Evolutionary conservation across 2,113 vertebrate genomes (phyloP), one percentile per base, ranked within the genome.

Genomic region (Serilophus lunatus): DNA sequence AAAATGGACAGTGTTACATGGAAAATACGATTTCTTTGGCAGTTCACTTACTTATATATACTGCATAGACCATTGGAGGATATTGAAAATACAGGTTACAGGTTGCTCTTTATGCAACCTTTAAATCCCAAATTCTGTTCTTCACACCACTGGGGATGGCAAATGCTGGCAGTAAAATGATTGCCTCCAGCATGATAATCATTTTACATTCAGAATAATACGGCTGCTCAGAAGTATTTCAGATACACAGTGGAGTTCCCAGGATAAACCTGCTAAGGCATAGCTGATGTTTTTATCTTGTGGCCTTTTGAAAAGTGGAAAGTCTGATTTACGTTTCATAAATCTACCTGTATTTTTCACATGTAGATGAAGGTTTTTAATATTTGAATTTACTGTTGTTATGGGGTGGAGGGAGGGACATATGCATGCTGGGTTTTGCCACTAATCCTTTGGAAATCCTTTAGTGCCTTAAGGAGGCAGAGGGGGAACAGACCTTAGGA

Each of bases 381-480:
- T 47, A 44, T 82, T 90, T 51, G 44, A 78, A 92, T 68, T 87
- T 80, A 35, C 50, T 9, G 7, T 66, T 59, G 18, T 8, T 70
- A 57, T 79, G 71, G 40, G 56, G 54, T 81, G 44, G 31, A 72
- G 70, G 61, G 65, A 90, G 56, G 76, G 64, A 91, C 44, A 33
- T 23, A 65, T 86, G 69, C 47, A 59, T 75, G 49, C 57, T 92
- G 81, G 71, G 70, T 80, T 86, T 72, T 95, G 82, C 65, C 57
- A 88, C 65, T 82, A 91, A 95, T 93, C 86, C 83, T 96, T 91
- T 78, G 82, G 94, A 95, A 96, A 95, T 95, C 95, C 93, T 96
- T 96, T 90, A 93, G 97, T 95, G 96, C 96, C 95, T 97, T 97
- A 96, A 90, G 69, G 92, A 97, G 96, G 92, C 82, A 92, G 74